Percentiles rank a stretch among this genome's conserved stretches.
These are phyloP conservation scores for Dicrostonyx torquatus DNA, from an alignment of 2,797 vertebrate species.

Conservation along the genomic window DNA sequence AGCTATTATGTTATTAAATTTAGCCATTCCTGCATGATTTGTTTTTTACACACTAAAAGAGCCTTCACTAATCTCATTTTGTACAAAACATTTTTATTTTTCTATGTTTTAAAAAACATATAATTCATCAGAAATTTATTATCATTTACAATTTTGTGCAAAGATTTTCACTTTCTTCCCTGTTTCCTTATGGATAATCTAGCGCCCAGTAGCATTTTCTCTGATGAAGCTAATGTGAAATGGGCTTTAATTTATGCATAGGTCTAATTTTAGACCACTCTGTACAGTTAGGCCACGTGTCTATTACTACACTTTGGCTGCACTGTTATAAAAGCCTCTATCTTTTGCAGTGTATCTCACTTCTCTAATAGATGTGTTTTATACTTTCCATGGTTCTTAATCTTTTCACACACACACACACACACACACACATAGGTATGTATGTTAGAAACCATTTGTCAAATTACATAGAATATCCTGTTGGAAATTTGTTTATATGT, in stretches of 20 bases:
- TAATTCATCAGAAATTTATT: not conserved
- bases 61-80: not conserved
- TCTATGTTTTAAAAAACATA: not conserved
- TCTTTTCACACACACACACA: too few species aligned
- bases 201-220: not conserved
- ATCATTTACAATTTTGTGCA: not conserved
- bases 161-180: not conserved
- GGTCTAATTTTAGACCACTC: conserved; percentile 54
- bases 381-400: not conserved
- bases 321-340: not conserved
- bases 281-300: not conserved
- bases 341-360: not conserved
- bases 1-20: not conserved
- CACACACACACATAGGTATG: too few species aligned
- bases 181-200: not conserved
- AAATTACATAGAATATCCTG: not conserved
- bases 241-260: conserved; percentile 38
- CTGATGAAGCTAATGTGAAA: not conserved
- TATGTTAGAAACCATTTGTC: not conserved
- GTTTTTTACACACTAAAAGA: not conserved
- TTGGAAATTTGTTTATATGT: not conserved
- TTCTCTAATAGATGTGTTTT: not conserved
- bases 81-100: not conserved
- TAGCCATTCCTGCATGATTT: not conserved
- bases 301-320: not conserved